Percentiles rank a stretch among this genome's conserved stretches.
These are phyloP conservation scores for Micromussa lordhowensis DNA, from an alignment of 92 coral and sea anemone genomes.

Conservation along the genomic window DNA sequence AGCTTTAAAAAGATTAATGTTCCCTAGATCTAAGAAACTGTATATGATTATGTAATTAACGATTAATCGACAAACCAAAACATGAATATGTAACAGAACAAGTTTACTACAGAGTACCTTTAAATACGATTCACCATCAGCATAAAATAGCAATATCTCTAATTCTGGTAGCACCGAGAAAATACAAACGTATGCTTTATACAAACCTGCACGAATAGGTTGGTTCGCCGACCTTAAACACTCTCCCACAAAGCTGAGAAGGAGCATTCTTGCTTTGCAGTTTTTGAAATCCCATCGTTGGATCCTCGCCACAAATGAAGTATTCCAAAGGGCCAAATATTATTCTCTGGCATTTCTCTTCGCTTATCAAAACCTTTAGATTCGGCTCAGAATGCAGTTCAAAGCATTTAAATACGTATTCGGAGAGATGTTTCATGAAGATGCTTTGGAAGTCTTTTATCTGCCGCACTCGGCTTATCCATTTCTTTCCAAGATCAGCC, in stretches of 20 bases:
- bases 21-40: neutral
- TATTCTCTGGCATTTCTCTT: slow-evolving; percentile 69
- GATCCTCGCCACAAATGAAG: slow-evolving; percentile 92
- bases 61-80: neutral
- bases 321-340: slow-evolving; percentile 85
- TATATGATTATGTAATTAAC: neutral
- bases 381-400: slow-evolving; percentile 70
- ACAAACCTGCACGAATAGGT: slow-evolving; percentile 96
- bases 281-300: slow-evolving; percentile 71
- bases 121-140: neutral
- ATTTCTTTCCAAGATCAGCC: slow-evolving; percentile 63
- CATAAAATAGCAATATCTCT: neutral
- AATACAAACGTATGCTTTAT: neutral
- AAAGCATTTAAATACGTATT: slow-evolving; percentile 71
- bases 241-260: slow-evolving; percentile 88
- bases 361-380: slow-evolving; percentile 67
- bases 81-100: neutral
- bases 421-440: slow-evolving; percentile 72
- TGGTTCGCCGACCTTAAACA: slow-evolving; percentile 93
- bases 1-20: neutral
- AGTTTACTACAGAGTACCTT: neutral
- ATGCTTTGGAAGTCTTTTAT: slow-evolving; percentile 60
- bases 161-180: neutral
- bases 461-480: slow-evolving; percentile 53
- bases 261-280: slow-evolving; percentile 77